Base-by-base conservation (phyloP, 1,140 invertebrate genomes). In the Drosophila nigromelanica region DNA sequence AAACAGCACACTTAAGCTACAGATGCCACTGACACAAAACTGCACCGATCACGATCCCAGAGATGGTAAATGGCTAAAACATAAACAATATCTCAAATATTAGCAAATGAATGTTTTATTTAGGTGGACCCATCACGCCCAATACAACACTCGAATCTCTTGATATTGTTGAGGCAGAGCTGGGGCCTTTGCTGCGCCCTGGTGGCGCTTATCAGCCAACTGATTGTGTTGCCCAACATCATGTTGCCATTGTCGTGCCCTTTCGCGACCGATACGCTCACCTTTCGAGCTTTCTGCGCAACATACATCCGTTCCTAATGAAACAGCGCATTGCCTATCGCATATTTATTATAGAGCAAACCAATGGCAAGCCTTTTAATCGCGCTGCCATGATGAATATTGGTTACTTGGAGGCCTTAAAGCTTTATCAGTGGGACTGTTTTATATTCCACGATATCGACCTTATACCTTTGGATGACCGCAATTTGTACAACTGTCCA, bases 391-490 rank as follows among this genome's bases (percentile, higher is more conserved):
- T 99, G 48, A 97, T 99, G 95, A 99, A 99, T 92, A 95, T 99
- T n/a, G 98, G 98, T 6, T 99, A 96, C 92, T 94, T 95, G 40
- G 98, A 99, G 92, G 96, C 97, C 1, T 92, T 95, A 73, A 96
- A 97, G 89, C 92, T 95, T 40, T 94, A 95, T 42, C 93, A 94
- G 42, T 98, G 95, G 92, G 95, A 97, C 83, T 99, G 98, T 93
- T 98, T 98, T 92, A 95, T 99, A 71, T 99, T 99, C 92, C 98
- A 99, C 92, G 98, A 99, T 92, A 97, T 99, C 21, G 98, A 99
- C 92, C 94, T 99, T 50, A 92, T 99, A 81, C 98, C 98, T 5
- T 96, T 98, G 89, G 96, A 99, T 93, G 97, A 98, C 85, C 92
- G 96, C 66, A 99, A 99, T 92, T 92, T 98, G 21, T 99, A 99